Base-by-base conservation (phyloP, 2,113 vertebrate species). In the Toxotes jaculatrix region DNA sequence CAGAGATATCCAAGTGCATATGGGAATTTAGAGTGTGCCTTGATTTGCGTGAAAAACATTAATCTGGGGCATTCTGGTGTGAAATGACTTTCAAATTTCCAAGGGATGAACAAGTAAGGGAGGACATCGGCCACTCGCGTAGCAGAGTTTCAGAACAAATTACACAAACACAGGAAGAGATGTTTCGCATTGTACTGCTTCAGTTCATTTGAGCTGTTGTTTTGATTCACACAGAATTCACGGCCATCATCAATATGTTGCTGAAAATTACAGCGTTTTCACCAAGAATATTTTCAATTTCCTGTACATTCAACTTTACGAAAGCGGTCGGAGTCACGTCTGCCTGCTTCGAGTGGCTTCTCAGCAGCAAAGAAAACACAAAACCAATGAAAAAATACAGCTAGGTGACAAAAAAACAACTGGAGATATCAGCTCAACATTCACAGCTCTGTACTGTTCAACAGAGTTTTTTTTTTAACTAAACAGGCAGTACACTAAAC, bases 21-120 rank as follows among this genome's bases (percentile, higher is more conserved):
- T 57, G 47, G 75, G 69, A 49, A 68, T 82, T 87, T 62, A 66
- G 51, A 70, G 75, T 59, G 68, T 42, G 62, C 85, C 77, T 88
- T 74, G 57, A 76, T 92, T 86, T 85, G 80, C 68, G 43, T 79
- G 77, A 65, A 80, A 86, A 77, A 5, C 51, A 82, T 84, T 70
- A 82, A 82, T 90, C 80, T 68, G 32, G 47, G 59, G 69, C 69
- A 81, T 69, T 80, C 60, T 83, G 74, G 56, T 87, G 86, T 91
- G 85, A 93, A 93, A 90, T 87, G 17, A 80, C 70, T 83, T 79
- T 72, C 23, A 81, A 51, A 74, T 88, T 80, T 79, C 86, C 72
- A 80, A 68, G 73, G 38, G 34, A 71, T 80, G 72, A 80, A 78
- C 74, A 68, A 69, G 65, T 38, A 55, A 16, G 1, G 31, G 71